Evolutionary conservation across 2,797 vertebrate genomes (phyloP).

Genomic region (Gobio occitaniae): DNA sequence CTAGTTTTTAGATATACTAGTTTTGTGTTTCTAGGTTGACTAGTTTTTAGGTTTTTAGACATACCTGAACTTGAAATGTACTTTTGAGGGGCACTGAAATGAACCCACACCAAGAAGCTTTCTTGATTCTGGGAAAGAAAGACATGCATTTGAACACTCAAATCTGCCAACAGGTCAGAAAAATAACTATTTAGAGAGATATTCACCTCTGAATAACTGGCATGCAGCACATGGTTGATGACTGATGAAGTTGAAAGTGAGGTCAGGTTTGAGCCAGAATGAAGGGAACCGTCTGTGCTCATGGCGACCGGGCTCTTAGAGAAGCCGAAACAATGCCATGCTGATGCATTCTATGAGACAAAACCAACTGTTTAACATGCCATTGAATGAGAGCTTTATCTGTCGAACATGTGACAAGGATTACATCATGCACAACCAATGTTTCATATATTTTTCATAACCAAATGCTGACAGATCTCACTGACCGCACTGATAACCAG

Average conservation of each 20-base stretch:
- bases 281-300: slow-evolving; percentile 69
- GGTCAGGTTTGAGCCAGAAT: slow-evolving; percentile 71
- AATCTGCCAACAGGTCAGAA: not conserved
- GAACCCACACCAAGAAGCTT: slow-evolving; percentile 89
- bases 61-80: slow-evolving; percentile 84
- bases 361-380: not conserved
- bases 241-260: slow-evolving; percentile 83
- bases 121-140: slow-evolving; percentile 83
- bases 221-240: slow-evolving; percentile 91
- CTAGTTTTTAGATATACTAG: not conserved
- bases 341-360: slow-evolving; percentile 83
- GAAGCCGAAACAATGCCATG: slow-evolving; percentile 93
- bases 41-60: not conserved
- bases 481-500: slow-evolving; percentile 95
- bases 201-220: slow-evolving; percentile 87
- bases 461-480: slow-evolving; percentile 48
- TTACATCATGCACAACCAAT: not conserved
- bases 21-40: too few species aligned
- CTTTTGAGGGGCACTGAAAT: slow-evolving; percentile 90
- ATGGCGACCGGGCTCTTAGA: slow-evolving; percentile 83
- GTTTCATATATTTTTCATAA: not conserved
- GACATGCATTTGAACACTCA: not conserved
- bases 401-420: not conserved
- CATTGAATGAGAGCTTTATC: not conserved
- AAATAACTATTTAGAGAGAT: not conserved